Evolutionary conservation across 1,140 invertebrate genomes (phyloP), one percentile per base, ranked within the genome.

Genomic region (Lepidurus couesii): DNA sequence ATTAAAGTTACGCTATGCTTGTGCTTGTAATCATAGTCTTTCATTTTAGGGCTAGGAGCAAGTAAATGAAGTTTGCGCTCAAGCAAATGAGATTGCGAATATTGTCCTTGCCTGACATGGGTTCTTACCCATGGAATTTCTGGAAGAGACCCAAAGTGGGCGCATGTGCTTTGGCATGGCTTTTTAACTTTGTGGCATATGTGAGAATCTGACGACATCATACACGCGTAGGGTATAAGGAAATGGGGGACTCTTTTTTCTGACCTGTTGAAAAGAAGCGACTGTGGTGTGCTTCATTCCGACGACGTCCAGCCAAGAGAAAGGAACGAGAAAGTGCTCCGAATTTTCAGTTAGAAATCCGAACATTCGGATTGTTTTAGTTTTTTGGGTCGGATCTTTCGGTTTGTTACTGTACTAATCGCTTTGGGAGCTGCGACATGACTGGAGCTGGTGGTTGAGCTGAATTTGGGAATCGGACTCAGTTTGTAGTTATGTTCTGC

Each of bases 101-200:
- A 65, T 65, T 65, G 53, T 65, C 53, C 6, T 65, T 65, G 53
- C 8, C 53, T 65, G 53, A 65, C 53, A 21, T 65, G 53, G 53
- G 21, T 34, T 34, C 34, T 34, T 13, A 65, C 10, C 16, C 16
- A 21, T 4, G 53, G 21, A 21, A 65, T 21, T 65, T 21, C 13
- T 65, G 6, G 53, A 13, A 4, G 16, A 21, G 45, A 16, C 45
- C 45, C 45, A 10, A 65, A 65, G 1, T 65, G 53, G 13, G 53
- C 53, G 53, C 53, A 65, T 65, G 53, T 65, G 53, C 53, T 65
- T 65, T 65, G 53, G 53, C 53, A n/a, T 65, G 13, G 53, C 13
- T 65, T 65, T 65, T 65, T 65, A 65, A 65, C 53, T 65, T 65
- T 65, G 53, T 65, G 53, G 53, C 53, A 65, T 65, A 65, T 65